Evolutionary conservation across 2,888 invertebrate genomes (phyloP).

Genomic region (Netelia inedita): DNA sequence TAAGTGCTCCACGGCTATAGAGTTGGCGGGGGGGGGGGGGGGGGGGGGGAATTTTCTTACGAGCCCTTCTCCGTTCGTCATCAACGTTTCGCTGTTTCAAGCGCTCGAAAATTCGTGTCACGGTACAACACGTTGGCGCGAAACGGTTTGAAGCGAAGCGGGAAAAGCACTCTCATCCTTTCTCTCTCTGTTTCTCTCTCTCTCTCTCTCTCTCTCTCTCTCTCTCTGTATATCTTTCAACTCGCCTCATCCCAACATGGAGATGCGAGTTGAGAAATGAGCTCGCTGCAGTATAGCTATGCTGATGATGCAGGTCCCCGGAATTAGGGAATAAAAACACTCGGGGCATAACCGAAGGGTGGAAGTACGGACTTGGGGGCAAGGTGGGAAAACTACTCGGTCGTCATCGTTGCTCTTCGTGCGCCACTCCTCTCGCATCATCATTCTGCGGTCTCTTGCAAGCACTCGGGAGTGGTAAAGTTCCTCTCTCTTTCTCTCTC

Average conservation of each 20-base stretch:
- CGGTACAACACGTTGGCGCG: neutral
- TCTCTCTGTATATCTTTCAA: too few species aligned
- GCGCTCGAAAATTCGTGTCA: neutral
- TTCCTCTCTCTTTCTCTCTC: neutral
- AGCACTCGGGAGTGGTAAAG: constrained; percentile 22
- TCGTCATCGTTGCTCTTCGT: constrained; percentile 15
- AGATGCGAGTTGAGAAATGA: constrained; percentile 19
- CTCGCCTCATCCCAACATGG: neutral
- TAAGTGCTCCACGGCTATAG: too few species aligned
- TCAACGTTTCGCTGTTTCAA: constrained; percentile 3
- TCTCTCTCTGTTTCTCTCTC: too few species aligned
- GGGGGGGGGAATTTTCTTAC: neutral
- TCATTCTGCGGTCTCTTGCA: neutral
- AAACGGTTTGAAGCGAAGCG: constrained; percentile 10
- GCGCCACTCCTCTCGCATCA: constrained; percentile 6
- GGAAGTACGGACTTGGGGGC: constrained; percentile 12
- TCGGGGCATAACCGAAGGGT: constrained; percentile 3
- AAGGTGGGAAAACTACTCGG: constrained; percentile 1
- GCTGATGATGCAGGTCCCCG: neutral
- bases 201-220: too few species aligned
- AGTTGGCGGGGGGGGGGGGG: too few species aligned
- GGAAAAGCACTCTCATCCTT: constrained; percentile 18
- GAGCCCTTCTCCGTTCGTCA: neutral
- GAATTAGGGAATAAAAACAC: constrained; percentile 50
- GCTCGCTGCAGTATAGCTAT: neutral